Percentiles rank a stretch among this genome's conserved stretches.
phyloP scores from a whole-genome alignment of 1,140 invertebrate species.

The Bombus affinis region DNA sequence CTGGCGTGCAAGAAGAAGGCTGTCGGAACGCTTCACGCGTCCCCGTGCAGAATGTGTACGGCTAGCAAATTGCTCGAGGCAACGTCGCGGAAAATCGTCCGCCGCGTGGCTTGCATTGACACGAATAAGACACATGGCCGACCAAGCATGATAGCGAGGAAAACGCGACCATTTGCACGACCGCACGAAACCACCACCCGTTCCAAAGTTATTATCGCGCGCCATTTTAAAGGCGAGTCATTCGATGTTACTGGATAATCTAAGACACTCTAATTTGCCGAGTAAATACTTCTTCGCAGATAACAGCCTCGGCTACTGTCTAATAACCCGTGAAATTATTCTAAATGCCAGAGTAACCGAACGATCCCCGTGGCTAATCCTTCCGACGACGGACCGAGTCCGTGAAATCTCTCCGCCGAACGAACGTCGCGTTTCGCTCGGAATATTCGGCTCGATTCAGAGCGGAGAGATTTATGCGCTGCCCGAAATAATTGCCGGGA shows the following conservation, averaged over 20 bases:
- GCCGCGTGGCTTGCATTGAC: slow-evolving; percentile 40
- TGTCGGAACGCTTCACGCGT: slow-evolving; percentile 34
- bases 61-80: slow-evolving; percentile 39
- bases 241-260: not conserved
- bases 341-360: slow-evolving; percentile 37
- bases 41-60: not conserved
- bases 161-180: slow-evolving; percentile 29
- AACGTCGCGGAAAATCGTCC: slow-evolving; percentile 44
- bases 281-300: slow-evolving; percentile 45
- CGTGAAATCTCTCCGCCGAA: slow-evolving; percentile 22
- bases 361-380: slow-evolving; percentile 53
- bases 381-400: slow-evolving; percentile 30
- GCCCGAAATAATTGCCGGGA: slow-evolving; percentile 20
- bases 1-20: not conserved
- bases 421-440: not conserved
- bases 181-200: not conserved
- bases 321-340: slow-evolving; percentile 72
- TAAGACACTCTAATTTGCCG: slow-evolving; percentile 50
- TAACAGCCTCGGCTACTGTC: slow-evolving; percentile 9
- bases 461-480: not conserved
- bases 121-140: slow-evolving; percentile 54
- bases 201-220: not conserved
- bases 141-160: slow-evolving; percentile 32
- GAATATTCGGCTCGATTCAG: not conserved
- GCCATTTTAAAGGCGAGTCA: not conserved